Evolutionary conservation across 2,797 vertebrate genomes (phyloP), one percentile per base, ranked within the genome.

Genomic region (Caiman crocodilus): DNA sequence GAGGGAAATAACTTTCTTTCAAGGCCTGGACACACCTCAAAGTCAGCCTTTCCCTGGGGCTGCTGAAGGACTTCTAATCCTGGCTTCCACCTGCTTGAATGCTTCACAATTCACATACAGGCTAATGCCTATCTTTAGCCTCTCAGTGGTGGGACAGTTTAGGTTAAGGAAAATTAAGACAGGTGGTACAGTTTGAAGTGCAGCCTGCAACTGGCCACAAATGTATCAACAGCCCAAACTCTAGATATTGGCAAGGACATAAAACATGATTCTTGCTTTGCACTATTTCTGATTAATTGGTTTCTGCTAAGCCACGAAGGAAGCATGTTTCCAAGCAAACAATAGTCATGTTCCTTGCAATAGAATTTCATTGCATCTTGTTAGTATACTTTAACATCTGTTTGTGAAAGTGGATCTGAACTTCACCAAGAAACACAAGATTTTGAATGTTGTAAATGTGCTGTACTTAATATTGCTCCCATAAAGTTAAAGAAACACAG

Each of bases 261-360:
- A 79, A 92, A 96, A 93, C 7, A 6, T 9, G 25, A 73, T 81
- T 90, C 69, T 67, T 88, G 6, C 42, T 67, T 95, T 91, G n/a
- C 55, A 50, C 25, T 90, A 10, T 80, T 89, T 67, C 82, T 89
- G 73, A 93, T 92, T 91, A 91, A 91, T 74, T 93, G 74, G 35
- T 90, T 97, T 96, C 86, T 84, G 55, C 88, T 95, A 96, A 93
- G 55, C 74, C 60, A 87, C 25, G 65, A 92, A 95, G 78, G 60
- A 94, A 85, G 86, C 95, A 23, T 71, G 50, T 95, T 94, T 95
- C 77, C 90, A 78, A 25, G 30, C 92, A 96, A 96, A 94, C 90
- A 96, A 92, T 32, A 88, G 63, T 77, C 32, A 20, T 78, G 78
- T 65, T 94, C 7, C 15, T 84, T 74, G 84, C 26, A 94, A 86